Evolutionary conservation across 2,888 invertebrate species (phyloP).

Genomic region (Danaus chrysippus): DNA sequence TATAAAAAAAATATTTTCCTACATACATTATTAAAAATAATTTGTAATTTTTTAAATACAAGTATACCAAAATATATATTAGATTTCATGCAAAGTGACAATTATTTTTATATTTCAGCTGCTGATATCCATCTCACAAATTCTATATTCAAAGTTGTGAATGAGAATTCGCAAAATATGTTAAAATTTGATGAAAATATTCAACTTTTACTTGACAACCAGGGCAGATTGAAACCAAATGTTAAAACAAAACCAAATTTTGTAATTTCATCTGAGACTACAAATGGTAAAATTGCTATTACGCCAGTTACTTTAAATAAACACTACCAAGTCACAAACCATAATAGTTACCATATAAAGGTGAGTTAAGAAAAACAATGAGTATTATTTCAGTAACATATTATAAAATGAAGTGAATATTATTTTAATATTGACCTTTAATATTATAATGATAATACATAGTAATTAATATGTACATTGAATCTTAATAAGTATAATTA

Average conservation of each 20-base stretch:
- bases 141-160: slow-evolving; percentile 65
- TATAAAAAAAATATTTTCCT: too few relatives aligned
- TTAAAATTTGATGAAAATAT: slow-evolving; percentile 44
- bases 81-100: neutral
- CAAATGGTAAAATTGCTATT: slow-evolving; percentile 55
- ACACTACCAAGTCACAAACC: slow-evolving; percentile 39
- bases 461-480: too few relatives aligned
- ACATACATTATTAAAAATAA: too few relatives aligned
- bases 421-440: too few relatives aligned
- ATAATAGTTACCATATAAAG: slow-evolving; percentile 44
- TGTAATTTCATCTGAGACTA: slow-evolving; percentile 50
- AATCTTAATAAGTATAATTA: too few relatives aligned
- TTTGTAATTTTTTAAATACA: too few relatives aligned
- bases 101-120: slow-evolving; percentile 42
- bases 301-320: slow-evolving; percentile 48
- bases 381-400: too few relatives aligned
- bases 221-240: slow-evolving; percentile 50
- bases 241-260: slow-evolving; percentile 37
- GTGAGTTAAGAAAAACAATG: slow-evolving; percentile 35
- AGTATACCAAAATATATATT: too few relatives aligned
- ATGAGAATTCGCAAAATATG: slow-evolving; percentile 50
- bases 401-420: too few relatives aligned
- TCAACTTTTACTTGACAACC: slow-evolving; percentile 51
- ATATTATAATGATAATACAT: too few relatives aligned
- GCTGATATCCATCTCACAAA: slow-evolving; percentile 44